A percentile compares a stretch with the other conserved stretches of the same genome.
Evolutionary conservation across 1,140 invertebrate genomes (phyloP).

Genomic region (Solenopsis invicta): DNA sequence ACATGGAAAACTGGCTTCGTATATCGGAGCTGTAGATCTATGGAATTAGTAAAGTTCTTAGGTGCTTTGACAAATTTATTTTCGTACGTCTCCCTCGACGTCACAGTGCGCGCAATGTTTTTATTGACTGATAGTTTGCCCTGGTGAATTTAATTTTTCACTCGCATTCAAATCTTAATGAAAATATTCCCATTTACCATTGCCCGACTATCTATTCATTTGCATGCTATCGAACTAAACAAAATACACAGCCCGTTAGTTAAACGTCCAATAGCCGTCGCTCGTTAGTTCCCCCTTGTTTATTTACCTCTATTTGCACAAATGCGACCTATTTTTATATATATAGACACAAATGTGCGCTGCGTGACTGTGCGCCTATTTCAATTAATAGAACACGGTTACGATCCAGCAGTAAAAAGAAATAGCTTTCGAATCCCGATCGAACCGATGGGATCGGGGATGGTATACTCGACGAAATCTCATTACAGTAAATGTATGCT

Average conservation of each 20-base stretch:
- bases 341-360: not conserved
- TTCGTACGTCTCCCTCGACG: not conserved
- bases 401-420: constrained; percentile 40
- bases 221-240: constrained; percentile 58
- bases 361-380: constrained; percentile 49
- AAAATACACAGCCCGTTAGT: constrained; percentile 51
- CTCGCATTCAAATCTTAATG: constrained; percentile 43
- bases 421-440: constrained; percentile 38
- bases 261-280: constrained; percentile 22
- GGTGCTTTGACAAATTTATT: not conserved
- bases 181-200: constrained; percentile 41
- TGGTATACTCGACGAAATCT: constrained; percentile 37
- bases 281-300: constrained; percentile 55
- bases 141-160: constrained; percentile 44
- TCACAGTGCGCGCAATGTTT: not conserved
- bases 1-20: too few species aligned
- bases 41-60: too few species aligned
- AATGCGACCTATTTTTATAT: constrained; percentile 24
- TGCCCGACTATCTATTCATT: constrained; percentile 38
- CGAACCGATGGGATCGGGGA: constrained; percentile 6
- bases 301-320: constrained; percentile 47
- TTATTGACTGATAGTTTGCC: constrained; percentile 5
- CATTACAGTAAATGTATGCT: constrained; percentile 66
- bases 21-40: too few species aligned
- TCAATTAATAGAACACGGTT: constrained; percentile 61